Evolutionary conservation across 2,888 invertebrate genomes (phyloP).

Genomic region (Xestoiulus laeticollis): DNA sequence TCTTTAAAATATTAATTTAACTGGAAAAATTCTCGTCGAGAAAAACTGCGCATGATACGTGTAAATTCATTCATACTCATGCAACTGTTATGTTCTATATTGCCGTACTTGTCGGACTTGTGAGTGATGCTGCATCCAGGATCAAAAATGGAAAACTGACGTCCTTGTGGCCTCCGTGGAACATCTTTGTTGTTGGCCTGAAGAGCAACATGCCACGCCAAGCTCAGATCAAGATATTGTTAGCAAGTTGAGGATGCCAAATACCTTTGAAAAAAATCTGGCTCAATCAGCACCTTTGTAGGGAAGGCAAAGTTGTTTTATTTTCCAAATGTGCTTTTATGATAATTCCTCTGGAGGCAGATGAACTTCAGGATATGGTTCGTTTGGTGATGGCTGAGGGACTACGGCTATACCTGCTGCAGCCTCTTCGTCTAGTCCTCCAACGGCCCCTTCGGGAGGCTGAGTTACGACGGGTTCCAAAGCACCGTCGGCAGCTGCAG

Average conservation of each 20-base stretch:
- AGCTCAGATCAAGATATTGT: not conserved
- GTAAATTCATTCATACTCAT: slow-evolving; percentile 10
- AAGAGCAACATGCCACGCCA: not conserved
- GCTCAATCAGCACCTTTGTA: not conserved
- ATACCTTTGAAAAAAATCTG: not conserved
- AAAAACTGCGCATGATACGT: slow-evolving; percentile 5
- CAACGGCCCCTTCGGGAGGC: slow-evolving; percentile 57
- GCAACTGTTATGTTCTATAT: not conserved
- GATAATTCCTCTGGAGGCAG: slow-evolving; percentile 54
- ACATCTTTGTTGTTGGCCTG: not conserved
- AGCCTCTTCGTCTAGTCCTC: slow-evolving; percentile 57
- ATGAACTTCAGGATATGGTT: slow-evolving; percentile 55
- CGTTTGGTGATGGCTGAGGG: slow-evolving; percentile 54
- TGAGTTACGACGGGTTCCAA: slow-evolving; percentile 65
- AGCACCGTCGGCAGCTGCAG: slow-evolving; percentile 91
- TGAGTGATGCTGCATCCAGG: not conserved
- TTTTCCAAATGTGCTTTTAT: not conserved
- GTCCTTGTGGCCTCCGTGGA: not conserved
- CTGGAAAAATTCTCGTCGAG: not conserved
- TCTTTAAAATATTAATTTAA: not conserved
- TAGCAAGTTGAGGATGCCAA: slow-evolving; percentile 31
- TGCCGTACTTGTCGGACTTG: not conserved
- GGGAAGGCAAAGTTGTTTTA: not conserved
- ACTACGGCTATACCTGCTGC: slow-evolving; percentile 53
- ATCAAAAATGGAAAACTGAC: not conserved